These are phyloP conservation scores for Chrysopa pallens DNA, from an alignment of 1,140 invertebrate species.

Conservation along the genomic window DNA sequence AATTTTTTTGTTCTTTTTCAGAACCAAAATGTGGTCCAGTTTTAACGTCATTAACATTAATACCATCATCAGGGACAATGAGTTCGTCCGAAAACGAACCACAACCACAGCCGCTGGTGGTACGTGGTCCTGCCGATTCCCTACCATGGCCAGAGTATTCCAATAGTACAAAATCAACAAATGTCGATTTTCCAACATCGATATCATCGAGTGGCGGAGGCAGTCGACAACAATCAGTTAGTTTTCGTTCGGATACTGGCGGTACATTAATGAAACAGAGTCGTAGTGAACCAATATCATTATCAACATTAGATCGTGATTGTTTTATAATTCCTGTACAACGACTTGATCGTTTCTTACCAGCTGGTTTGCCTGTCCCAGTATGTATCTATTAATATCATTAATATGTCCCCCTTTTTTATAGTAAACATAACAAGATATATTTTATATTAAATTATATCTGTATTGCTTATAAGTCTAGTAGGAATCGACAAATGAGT, in stretches of 20 bases:
- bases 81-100: conserved; percentile 25
- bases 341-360: conserved; percentile 65
- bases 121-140: conserved; percentile 27
- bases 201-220: neutral
- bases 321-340: conserved; percentile 81
- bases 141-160: conserved; percentile 23
- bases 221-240: conserved; percentile 6
- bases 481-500: no score
- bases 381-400: conserved; percentile 29
- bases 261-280: neutral
- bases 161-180: conserved; percentile 4
- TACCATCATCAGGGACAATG: conserved; percentile 17
- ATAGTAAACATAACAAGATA: no score
- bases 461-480: no score
- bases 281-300: conserved; percentile 44
- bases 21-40: conserved; percentile 27
- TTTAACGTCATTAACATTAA: conserved; percentile 14
- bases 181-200: conserved; percentile 8
- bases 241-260: conserved; percentile 5
- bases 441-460: no score
- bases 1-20: conserved; percentile 12
- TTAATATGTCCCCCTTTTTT: no score
- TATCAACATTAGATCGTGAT: conserved; percentile 62
- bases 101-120: conserved; percentile 28
- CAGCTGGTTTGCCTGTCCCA: conserved; percentile 69